Evolutionary conservation across 2,888 invertebrate species (phyloP), one percentile per base, ranked within the genome.

Genomic region (Napeogenes inachia): DNA sequence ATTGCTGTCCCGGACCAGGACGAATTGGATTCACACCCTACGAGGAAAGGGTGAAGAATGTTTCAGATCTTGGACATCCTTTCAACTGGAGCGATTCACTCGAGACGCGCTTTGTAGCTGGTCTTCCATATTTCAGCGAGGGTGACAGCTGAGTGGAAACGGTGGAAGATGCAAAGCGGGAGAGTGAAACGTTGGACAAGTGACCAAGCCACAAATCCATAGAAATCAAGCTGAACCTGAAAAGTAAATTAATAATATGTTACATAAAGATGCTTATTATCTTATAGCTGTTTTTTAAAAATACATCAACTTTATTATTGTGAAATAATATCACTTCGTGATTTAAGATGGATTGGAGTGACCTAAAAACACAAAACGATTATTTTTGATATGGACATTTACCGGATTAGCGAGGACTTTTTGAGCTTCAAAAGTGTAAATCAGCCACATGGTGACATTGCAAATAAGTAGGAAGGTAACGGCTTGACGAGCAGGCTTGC

Each of bases 91-190:
- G 66, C 56, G n/a, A 72, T 80, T 94, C 95, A 96, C 91, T 96
- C 96, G 83, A 97, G 92, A 70, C 96, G 94, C 73, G 96, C 95
- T 91, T 97, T 97, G 93, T 97, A 97, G 87, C 96, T 96, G 74
- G 97, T 97, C 92, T 98, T 98, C 98, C 98, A 98, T 74, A 98
- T 97, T 91, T 98, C 97, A 70, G 97, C 97, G 71, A 98, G 93
- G 90, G 97, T 97, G 45, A 98, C 97, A 38, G 97, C 97, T 66
- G 97, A 97, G 86, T 98, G 97, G 93, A 98, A 98, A 74, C 98
- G 95, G 89, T 98, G 98, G 93, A 98, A 98, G 82, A 98, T 98
- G 92, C 97, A 97, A 71, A 98, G 93, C 47, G 98, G 98, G 71
- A 98, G 92, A 73, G 97, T 97, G 77, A 98, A 94, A 76, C 98